Evolutionary conservation across 2,113 vertebrate genomes (phyloP).

Genomic region (Sorex araneus): DNA sequence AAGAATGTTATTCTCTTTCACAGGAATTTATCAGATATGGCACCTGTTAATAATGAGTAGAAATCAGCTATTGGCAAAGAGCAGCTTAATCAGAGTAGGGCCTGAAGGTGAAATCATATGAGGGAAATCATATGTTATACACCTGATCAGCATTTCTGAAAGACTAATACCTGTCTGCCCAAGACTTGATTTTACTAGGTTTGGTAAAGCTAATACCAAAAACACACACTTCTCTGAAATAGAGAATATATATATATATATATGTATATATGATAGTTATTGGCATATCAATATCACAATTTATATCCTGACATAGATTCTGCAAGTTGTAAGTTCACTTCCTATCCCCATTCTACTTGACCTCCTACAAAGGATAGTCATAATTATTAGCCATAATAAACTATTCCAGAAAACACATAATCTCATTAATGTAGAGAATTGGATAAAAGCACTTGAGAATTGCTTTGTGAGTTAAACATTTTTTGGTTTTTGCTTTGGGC

Average conservation of each 20-base stretch:
- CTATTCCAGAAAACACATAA: conserved; percentile 49
- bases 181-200: neutral
- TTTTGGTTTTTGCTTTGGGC: conserved; percentile 15
- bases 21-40: neutral
- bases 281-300: neutral
- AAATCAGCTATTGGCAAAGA: neutral
- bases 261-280: neutral
- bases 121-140: too few relatives aligned
- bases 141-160: neutral
- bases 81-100: neutral
- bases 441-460: conserved; percentile 9
- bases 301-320: conserved; percentile 26
- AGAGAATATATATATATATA: conserved; percentile 6
- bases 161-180: neutral
- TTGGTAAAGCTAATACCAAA: conserved; percentile 55
- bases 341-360: neutral
- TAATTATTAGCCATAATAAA: neutral
- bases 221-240: conserved; percentile 52
- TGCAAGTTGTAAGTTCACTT: conserved; percentile 39
- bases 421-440: neutral
- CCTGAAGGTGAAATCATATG: neutral
- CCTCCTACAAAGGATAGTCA: neutral
- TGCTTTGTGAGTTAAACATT: neutral
- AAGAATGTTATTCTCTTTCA: neutral
- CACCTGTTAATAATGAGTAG: neutral